A percentile compares a stretch with the other conserved stretches of the same genome.
phyloP scores from a whole-genome alignment of 2,888 invertebrate species.

The Phyllotreta striolata region DNA sequence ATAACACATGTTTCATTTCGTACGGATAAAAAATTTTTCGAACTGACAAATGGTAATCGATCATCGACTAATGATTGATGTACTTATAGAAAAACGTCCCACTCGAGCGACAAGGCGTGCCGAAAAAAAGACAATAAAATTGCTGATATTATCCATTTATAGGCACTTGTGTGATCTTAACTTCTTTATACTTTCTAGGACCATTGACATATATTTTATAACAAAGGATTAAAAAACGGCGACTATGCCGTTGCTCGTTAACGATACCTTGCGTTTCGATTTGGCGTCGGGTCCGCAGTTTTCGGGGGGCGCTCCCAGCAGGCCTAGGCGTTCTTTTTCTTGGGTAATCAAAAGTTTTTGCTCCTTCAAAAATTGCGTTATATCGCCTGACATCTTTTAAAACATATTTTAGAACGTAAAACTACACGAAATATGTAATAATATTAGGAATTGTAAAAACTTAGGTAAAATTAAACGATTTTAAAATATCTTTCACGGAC shows the following conservation, averaged over 20 bases:
- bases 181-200: not conserved
- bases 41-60: not conserved
- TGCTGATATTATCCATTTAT: conserved; percentile 22
- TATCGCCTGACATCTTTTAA: conserved; percentile 46
- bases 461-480: not conserved
- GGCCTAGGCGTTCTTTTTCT: conserved; percentile 50
- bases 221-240: conserved; percentile 10
- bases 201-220: conserved; percentile 16
- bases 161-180: conserved; percentile 19
- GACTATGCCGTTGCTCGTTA: not conserved
- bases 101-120: conserved; percentile 13
- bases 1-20: too few species aligned
- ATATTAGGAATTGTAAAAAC: not conserved
- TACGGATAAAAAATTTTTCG: not conserved
- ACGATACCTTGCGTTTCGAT: conserved; percentile 32
- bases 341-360: conserved; percentile 46
- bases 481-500: too few species aligned
- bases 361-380: conserved; percentile 47
- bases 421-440: conserved; percentile 2
- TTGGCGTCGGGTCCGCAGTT: not conserved
- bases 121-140: conserved; percentile 25
- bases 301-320: conserved; percentile 25
- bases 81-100: conserved; percentile 4
- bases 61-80: not conserved
- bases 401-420: conserved; percentile 13